Base-by-base conservation (phyloP, 2,888 invertebrate genomes). In the Desoria tigrina region DNA sequence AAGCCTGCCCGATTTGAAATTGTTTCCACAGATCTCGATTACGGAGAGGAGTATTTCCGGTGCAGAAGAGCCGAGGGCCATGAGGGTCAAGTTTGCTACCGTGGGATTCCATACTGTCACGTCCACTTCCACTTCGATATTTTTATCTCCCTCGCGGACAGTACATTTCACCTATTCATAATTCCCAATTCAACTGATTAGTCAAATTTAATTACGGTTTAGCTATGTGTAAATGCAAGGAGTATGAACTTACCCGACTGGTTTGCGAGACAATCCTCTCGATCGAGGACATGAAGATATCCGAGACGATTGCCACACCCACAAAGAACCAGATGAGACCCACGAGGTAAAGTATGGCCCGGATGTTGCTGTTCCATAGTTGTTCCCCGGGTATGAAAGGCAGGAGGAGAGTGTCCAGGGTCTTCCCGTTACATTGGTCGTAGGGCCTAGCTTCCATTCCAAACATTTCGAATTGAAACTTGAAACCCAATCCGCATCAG, bases 271-370 rank as follows among this genome's bases (percentile, higher is more conserved):
- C 84, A 72, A 85, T 84, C 68, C 80, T 81, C 76, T 84, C 84
- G 57, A 84, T 84, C 60, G 83, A 77, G 63, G 82, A 81, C 84
- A 84, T 84, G 77, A 85, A 84, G 66, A 84, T 64, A 73, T 84
- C 84, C 21, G 84, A 84, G 39, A 83, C 81, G 71, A 85, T 84
- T 66, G 84, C 82, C 6, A 84, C 80, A 2, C 84, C 84, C 69
- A 84, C 77, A 78, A 84, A 85, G 75, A 82, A 82, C 79, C 83
- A 84, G 2, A 84, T 73, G 6, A 85, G 78, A 3, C 81, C 82
- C 11, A 81, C 24, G 14, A 83, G 74, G 77, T 84, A 84, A 24
- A 83, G 71, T 42, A 78, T 54, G 4, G 79, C 81, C 21, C 61
- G 24, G 3, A 77, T 77, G 18, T 74, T 78, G 16, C 70, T 54